phyloP scores from a whole-genome alignment of 2,888 invertebrate genomes.

The Cerastis leucographa region DNA sequence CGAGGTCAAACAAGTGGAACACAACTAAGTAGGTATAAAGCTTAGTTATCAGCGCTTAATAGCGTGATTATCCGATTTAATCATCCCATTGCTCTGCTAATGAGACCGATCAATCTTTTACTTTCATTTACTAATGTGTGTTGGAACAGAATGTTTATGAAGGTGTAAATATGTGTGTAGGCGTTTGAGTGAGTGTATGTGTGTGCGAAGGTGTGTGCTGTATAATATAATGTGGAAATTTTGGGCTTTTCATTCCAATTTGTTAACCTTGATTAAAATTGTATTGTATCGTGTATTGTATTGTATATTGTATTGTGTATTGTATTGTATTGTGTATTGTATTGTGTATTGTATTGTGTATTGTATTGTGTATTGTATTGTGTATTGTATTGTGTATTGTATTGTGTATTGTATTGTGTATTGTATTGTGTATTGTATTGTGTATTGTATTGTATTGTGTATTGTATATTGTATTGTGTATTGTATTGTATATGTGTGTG shows the following conservation, averaged over 20 bases:
- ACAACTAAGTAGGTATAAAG: conserved; percentile 2
- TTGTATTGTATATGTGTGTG: too few relatives aligned
- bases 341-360: too few relatives aligned
- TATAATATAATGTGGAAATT: conserved; percentile 24
- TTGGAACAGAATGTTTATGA: conserved; percentile 5
- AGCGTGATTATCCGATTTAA: conserved; percentile 40
- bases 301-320: not conserved
- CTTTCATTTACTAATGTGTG: conserved; percentile 58
- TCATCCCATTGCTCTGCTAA: conserved; percentile 44
- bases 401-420: too few relatives aligned
- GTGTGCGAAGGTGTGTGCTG: not conserved
- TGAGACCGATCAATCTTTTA: conserved; percentile 51
- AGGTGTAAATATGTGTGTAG: not conserved
- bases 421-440: too few relatives aligned
- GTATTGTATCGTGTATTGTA: too few relatives aligned
- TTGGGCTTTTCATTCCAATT: conserved; percentile 9
- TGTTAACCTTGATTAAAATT: conserved; percentile 20
- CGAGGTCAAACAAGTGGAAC: conserved; percentile 10
- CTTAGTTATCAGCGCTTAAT: conserved; percentile 29
- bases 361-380: too few relatives aligned
- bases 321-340: too few relatives aligned
- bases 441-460: not conserved
- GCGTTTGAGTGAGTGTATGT: too few relatives aligned
- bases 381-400: too few relatives aligned
- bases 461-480: too few relatives aligned